Base-by-base conservation (phyloP, 2,888 invertebrate species). In the Drosophila neotestacea region DNA sequence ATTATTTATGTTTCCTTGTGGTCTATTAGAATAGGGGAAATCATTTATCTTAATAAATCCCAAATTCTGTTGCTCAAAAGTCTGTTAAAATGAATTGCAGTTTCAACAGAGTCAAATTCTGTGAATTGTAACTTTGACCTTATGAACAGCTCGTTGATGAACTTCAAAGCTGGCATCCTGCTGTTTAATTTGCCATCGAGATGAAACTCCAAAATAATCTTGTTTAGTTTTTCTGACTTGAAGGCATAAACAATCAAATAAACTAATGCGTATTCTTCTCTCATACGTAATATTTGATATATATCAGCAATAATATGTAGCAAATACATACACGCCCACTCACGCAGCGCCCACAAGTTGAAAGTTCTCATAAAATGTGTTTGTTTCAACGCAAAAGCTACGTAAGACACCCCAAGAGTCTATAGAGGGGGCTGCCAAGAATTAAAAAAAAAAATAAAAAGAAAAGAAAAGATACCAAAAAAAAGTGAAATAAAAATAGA, bases 311-410 rank as follows among this genome's bases (percentile, higher is more conserved):
- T 32, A 67, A 77, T 72, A 66, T 66, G 65, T 73, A 63, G 54
- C 39, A 54, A 28, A 9, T 22, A 32, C 42, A 56, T 60, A 27
- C 72, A 78, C 68, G 67, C 81, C 68, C 71, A 75, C 72, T 62
- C 66, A 55, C 13, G 46, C 38, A 56, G 58, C 70, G 72, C 79
- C 79, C 65, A 77, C 78, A 81, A 82, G 88, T 85, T 85, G 85
- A 85, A 89, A 89, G 88, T 87, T 89, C 85, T 87, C 89, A 85
- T 85, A 87, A 89, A 89, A 11, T 70, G 54, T 62, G 46, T 63
- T 42, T 73, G 44, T 58, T 66, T 58, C 51, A 51, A 54, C 61
- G 59, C 50, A 59, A 51, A 56, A 59, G 58, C 71, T 78, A 66
- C 73, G 73, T 76, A 72, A 63, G 65, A 71, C 63, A 63, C 68